Base-by-base conservation (phyloP, 2,797 vertebrate species). In the Heterohyrax brucei region DNA sequence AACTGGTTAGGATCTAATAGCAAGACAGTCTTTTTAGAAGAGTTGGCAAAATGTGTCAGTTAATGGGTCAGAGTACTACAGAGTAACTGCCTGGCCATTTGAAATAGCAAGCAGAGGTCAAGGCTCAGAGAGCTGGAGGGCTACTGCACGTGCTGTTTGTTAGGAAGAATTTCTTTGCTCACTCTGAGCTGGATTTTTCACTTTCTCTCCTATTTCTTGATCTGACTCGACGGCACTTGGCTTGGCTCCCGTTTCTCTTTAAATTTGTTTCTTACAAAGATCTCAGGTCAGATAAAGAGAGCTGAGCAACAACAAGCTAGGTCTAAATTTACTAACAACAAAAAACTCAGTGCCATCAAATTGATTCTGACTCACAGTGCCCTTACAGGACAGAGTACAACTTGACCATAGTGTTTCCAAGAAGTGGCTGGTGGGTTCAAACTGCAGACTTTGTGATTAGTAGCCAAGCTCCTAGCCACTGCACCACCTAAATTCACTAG, bases 281-380 rank as follows among this genome's bases (percentile, higher is more conserved):
- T 66, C 73, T 93, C 83, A 88, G 50, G 33, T 19, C 16, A 18
- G 46, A 53, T 90, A 48, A 68, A 84, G 33, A 79, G 62, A 89
- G 24, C 1, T 24, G 75, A 62, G 56, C 26, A 87, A 64, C 46
- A 78, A 83, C 4, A 76, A 87, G 62, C 30, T 56, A 89, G 12
- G n/a, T 46, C 78, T 77, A 39, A 80, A 75, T 39, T 68, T 46
- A 59, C 1, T 0, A 56, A 56, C 39, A 39, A 56, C 2, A 4
- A 56, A 56, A 56, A 10, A 56, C 53, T 13, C 53, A 56, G 13
- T 56, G 53, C 53, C 12, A 56, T 56, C 13, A 16, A 56, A 56
- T 56, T 12, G 12, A 56, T 56, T 56, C 12, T 13, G 53, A 56
- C 53, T 56, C 53, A 56, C 13, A 53, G 13, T 16, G 13, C 53